Evolutionary conservation across 1,140 invertebrate species (phyloP).

Genomic region (Drosophila pandora): DNA sequence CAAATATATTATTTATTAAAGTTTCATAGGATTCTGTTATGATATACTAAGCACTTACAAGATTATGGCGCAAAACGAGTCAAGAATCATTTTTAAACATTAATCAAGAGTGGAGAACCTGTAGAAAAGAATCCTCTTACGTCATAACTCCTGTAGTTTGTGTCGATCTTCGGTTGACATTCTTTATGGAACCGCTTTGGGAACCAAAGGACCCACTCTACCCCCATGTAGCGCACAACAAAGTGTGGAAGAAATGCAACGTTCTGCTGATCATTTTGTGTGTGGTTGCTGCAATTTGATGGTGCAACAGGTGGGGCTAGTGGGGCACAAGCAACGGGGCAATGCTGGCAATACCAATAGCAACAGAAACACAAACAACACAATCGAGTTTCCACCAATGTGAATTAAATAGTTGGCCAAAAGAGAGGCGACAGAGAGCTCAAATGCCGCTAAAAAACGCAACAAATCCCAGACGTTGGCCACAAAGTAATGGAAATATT

Average conservation of each 20-base stretch:
- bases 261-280: constrained; percentile 15
- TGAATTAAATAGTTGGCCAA: constrained; percentile 78
- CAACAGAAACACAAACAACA: constrained; percentile 48
- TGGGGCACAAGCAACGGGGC: constrained; percentile 12
- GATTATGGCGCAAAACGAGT: neutral
- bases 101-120: constrained; percentile 21
- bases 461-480: constrained; percentile 75
- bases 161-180: constrained; percentile 38
- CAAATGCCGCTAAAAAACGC: constrained; percentile 51
- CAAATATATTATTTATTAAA: too few species aligned
- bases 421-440: constrained; percentile 73
- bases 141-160: constrained; percentile 39
- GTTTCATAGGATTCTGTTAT: too few species aligned
- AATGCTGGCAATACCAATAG: neutral
- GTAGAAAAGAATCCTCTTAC: constrained; percentile 1
- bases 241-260: constrained; percentile 38
- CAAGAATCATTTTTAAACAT: constrained; percentile 4
- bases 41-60: too few species aligned
- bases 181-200: constrained; percentile 29
- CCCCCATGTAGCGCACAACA: constrained; percentile 43
- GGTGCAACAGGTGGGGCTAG: constrained; percentile 19
- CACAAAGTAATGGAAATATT: constrained; percentile 81
- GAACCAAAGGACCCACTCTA: constrained; percentile 32
- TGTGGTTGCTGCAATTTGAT: constrained; percentile 49
- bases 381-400: constrained; percentile 80